phyloP scores from a whole-genome alignment of 2,113 vertebrate species.

The Bothrops jararaca region DNA sequence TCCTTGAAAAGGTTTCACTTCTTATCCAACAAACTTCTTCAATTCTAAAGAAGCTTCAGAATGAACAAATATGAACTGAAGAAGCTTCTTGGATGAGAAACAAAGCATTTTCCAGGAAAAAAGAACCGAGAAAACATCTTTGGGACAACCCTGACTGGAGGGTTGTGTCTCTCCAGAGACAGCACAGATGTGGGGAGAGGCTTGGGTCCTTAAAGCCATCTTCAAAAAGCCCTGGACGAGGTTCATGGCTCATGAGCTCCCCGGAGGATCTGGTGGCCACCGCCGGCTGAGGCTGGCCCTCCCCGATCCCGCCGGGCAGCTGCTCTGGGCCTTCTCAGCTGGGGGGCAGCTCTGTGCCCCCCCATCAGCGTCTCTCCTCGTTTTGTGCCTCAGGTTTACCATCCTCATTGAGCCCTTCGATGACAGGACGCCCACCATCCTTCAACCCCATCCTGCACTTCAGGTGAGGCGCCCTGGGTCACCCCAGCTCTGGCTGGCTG shows the following conservation, averaged over 20 bases:
- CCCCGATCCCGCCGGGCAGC: background rate
- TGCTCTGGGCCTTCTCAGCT: background rate
- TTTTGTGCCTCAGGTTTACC: slow-evolving; percentile 75
- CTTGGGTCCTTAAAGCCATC: too few relatives aligned
- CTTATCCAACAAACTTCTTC: too few relatives aligned
- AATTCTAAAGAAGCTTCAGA: background rate
- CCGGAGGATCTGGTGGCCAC: background rate
- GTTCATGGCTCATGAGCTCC: background rate
- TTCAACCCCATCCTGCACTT: slow-evolving; percentile 90
- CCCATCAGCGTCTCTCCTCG: accelerated
- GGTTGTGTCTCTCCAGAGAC: background rate
- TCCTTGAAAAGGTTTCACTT: too few relatives aligned
- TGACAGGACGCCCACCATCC: slow-evolving; percentile 84
- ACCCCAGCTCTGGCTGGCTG: background rate
- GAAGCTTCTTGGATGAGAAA: background rate
- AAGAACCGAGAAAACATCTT: background rate
- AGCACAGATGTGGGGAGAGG: background rate
- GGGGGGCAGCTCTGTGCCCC: accelerated
- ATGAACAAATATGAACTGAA: background rate
- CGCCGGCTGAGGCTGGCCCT: background rate
- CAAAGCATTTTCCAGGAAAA: background rate
- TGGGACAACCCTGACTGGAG: background rate
- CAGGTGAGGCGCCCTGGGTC: slow-evolving; percentile 68
- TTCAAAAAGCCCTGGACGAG: background rate
- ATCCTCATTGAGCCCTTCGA: slow-evolving; percentile 93